Evolutionary conservation across 2,797 vertebrate species (phyloP).

Genomic region (Leptoclinus maculatus): DNA sequence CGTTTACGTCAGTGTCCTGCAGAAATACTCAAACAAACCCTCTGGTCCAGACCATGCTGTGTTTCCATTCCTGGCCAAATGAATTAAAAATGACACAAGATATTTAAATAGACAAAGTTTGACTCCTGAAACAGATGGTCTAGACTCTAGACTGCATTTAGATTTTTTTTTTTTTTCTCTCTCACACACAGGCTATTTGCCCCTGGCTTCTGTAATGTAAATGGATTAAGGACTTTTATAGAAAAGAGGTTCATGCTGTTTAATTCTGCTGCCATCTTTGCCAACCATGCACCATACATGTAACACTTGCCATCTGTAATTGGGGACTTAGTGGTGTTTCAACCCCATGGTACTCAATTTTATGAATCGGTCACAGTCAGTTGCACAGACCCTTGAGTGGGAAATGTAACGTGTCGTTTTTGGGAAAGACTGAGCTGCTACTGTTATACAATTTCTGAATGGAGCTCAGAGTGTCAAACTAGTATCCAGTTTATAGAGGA

Average conservation of each 20-base stretch:
- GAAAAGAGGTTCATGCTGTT: constrained; percentile 43
- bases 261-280: constrained; percentile 40
- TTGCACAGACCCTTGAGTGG: constrained; percentile 38
- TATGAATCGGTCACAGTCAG: constrained; percentile 31
- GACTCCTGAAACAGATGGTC: constrained; percentile 76
- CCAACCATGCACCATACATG: constrained; percentile 38
- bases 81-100: constrained; percentile 63
- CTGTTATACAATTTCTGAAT: constrained; percentile 33
- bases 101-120: constrained; percentile 66
- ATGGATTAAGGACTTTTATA: constrained; percentile 45
- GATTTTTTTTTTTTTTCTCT: constrained; percentile 4
- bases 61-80: constrained; percentile 62
- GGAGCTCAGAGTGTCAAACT: constrained; percentile 35
- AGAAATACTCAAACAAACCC: constrained; percentile 63
- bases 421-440: constrained; percentile 44
- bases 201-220: constrained; percentile 48
- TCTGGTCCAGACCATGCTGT: constrained; percentile 39
- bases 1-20: constrained; percentile 53
- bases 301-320: constrained; percentile 52
- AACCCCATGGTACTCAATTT: constrained; percentile 34
- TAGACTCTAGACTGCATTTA: constrained; percentile 55
- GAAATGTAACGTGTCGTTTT: constrained; percentile 37
- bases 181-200: constrained; percentile 32
- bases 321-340: constrained; percentile 38
- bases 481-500: constrained; percentile 25